These are phyloP conservation scores for Aradus depressus DNA, from an alignment of 2,888 invertebrate genomes.

Conservation along the genomic window DNA sequence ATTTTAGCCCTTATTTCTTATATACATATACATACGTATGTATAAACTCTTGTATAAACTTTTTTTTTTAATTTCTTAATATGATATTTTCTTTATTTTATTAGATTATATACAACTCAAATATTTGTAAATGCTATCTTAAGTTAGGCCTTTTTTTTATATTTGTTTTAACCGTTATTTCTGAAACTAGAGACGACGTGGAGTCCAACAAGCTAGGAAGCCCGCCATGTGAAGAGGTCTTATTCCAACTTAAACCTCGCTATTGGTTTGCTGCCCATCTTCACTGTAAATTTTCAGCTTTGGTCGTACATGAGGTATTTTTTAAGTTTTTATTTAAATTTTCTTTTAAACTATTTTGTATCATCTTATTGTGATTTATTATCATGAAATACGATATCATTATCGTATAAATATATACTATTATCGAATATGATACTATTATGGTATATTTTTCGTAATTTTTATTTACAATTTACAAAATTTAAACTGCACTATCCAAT, in stretches of 20 bases:
- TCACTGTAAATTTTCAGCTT: conserved; percentile 88
- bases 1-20: too few species aligned
- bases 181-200: conserved; percentile 17
- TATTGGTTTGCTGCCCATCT: conserved; percentile 98
- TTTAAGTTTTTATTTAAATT: neutral
- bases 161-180: neutral
- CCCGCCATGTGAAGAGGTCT: conserved; percentile 67
- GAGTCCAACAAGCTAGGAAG: conserved; percentile 67
- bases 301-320: conserved; percentile 53
- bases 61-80: neutral
- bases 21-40: too few species aligned
- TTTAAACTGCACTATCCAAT: too few species aligned
- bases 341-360: neutral
- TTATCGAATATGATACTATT: too few species aligned
- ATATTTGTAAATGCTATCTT: too few species aligned
- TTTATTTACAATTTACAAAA: too few species aligned
- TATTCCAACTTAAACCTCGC: conserved; percentile 67
- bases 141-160: neutral
- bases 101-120: too few species aligned
- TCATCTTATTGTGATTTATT: too few species aligned
- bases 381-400: too few species aligned
- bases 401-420: too few species aligned
- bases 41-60: neutral
- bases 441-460: too few species aligned
- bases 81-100: neutral